Evolutionary conservation across 2,888 invertebrate genomes (phyloP).

Genomic region (Rhagium mordax): DNA sequence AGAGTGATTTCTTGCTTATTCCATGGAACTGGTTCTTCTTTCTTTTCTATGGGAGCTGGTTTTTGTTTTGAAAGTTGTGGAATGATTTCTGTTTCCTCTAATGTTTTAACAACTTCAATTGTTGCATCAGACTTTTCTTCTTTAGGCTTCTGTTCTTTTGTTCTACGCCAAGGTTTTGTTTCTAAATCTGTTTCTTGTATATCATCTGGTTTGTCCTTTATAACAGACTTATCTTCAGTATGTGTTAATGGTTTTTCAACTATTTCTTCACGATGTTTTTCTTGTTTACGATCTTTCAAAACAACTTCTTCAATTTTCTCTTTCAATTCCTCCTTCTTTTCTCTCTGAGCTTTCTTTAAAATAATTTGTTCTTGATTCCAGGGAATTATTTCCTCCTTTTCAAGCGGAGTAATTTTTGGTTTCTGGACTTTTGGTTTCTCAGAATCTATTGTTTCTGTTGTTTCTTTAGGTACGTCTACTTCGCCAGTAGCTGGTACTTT

Average conservation of each 20-base stretch:
- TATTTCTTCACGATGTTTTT: neutral
- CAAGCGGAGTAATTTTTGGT: constrained; percentile 53
- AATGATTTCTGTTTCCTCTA: constrained; percentile 42
- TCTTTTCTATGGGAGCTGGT: constrained; percentile 47
- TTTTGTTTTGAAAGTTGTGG: constrained; percentile 58
- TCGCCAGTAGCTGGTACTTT: neutral
- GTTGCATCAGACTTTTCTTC: constrained; percentile 58
- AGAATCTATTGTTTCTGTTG: neutral
- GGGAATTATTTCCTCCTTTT: constrained; percentile 67
- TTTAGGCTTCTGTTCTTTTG: constrained; percentile 43
- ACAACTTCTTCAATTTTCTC: constrained; percentile 51
- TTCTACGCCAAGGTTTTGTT: constrained; percentile 31
- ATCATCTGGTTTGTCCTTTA: constrained; percentile 15
- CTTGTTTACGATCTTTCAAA: constrained; percentile 46
- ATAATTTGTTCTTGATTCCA: constrained; percentile 77
- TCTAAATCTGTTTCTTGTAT: constrained; percentile 29
- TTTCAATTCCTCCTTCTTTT: constrained; percentile 65
- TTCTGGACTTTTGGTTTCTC: neutral
- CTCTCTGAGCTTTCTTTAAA: constrained; percentile 68
- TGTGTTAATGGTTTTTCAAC: neutral
- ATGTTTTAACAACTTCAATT: constrained; percentile 64
- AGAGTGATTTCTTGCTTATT: constrained; percentile 63
- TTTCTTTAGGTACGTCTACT: neutral
- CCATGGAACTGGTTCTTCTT: constrained; percentile 71
- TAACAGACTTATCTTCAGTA: neutral